phyloP scores from a whole-genome alignment of 2,888 invertebrate genomes.

The Limnephilus rhombicus region DNA sequence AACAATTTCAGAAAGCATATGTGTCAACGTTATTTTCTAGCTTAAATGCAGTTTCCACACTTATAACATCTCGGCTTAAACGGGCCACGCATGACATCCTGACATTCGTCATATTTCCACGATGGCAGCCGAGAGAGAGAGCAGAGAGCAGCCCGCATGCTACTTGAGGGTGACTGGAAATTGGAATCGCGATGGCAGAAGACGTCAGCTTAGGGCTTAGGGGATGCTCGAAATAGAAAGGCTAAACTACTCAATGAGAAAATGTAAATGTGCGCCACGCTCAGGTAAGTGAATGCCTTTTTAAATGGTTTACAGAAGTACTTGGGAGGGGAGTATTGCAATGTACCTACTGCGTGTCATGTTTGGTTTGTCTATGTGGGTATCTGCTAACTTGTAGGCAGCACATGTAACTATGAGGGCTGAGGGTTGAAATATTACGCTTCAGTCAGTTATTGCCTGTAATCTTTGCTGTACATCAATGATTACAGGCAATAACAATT shows the following conservation, averaged over 20 bases:
- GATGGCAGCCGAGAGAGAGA: slow-evolving; percentile 35
- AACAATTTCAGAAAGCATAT: no score
- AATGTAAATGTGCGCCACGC: slow-evolving; percentile 23
- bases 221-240: slow-evolving; percentile 52
- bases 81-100: slow-evolving; percentile 52
- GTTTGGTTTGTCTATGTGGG: background rate
- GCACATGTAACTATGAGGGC: background rate
- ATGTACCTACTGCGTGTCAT: background rate
- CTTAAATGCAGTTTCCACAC: background rate
- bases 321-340: background rate
- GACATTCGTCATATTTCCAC: slow-evolving; percentile 56
- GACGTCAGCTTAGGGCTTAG: slow-evolving; percentile 36
- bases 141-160: slow-evolving; percentile 51
- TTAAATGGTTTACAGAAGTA: slow-evolving; percentile 37
- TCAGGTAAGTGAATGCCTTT: slow-evolving; percentile 47
- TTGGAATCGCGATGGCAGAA: slow-evolving; percentile 52
- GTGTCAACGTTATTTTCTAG: background rate
- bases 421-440: background rate
- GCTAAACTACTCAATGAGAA: slow-evolving; percentile 46
- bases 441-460: background rate
- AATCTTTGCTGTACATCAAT: no score
- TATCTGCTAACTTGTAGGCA: background rate
- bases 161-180: slow-evolving; percentile 55
- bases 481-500: no score
- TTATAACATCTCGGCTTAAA: slow-evolving; percentile 40